Evolutionary conservation across 2,888 invertebrate species (phyloP).

Genomic region (Eumerus sabulonum): DNA sequence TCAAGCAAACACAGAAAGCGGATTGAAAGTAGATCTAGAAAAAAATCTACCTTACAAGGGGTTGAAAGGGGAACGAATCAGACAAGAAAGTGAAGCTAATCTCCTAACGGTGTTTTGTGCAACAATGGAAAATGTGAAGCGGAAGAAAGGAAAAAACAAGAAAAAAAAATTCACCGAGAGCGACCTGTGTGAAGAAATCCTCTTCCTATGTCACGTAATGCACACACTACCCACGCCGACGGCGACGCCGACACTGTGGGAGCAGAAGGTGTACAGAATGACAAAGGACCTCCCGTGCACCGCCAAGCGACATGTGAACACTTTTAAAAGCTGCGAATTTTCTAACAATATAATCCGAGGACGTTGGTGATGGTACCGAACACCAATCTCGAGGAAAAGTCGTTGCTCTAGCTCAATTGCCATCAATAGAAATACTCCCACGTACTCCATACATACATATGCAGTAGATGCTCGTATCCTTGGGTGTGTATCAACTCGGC

Average conservation of each 20-base stretch:
- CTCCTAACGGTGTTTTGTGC: conserved; percentile 67
- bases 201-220: conserved; percentile 56
- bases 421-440: conserved; percentile 56
- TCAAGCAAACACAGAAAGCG: conserved; percentile 61
- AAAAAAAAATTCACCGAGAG: background rate
- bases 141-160: conserved; percentile 7
- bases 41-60: conserved; percentile 10
- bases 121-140: conserved; percentile 47
- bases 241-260: background rate
- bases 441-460: conserved; percentile 7
- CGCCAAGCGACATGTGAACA: conserved; percentile 61
- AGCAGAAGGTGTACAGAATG: conserved; percentile 28
- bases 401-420: conserved; percentile 34
- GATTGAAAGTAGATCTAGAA: conserved; percentile 33
- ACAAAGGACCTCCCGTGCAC: conserved; percentile 39
- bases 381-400: background rate
- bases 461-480: too few species aligned
- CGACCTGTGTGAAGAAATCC: conserved; percentile 54
- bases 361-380: conserved; percentile 15
- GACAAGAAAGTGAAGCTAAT: conserved; percentile 58
- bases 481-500: background rate
- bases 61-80: background rate
- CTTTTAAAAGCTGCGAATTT: conserved; percentile 68
- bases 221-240: background rate
- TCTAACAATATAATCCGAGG: conserved; percentile 66